A percentile compares a stretch with the other conserved stretches of the same genome.
phyloP scores from a whole-genome alignment of 2,113 vertebrate species.

The Rallus limicola region DNA sequence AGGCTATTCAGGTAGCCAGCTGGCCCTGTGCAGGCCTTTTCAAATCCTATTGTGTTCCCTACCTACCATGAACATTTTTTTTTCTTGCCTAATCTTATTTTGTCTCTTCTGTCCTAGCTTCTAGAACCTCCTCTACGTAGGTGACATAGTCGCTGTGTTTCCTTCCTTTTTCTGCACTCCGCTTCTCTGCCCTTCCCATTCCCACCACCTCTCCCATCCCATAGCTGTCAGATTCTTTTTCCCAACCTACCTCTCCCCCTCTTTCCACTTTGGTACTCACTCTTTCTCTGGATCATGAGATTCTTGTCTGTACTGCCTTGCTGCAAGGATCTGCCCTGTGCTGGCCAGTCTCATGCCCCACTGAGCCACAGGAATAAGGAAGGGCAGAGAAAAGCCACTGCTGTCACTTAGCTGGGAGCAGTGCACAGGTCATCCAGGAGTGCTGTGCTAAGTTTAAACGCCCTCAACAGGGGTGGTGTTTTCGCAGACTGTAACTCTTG shows the following conservation, averaged over 20 bases:
- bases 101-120: not conserved
- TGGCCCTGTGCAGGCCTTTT: not conserved
- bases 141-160: not conserved
- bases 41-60: not conserved
- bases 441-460: not conserved
- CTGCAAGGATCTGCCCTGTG: not conserved
- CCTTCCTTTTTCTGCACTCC: not conserved
- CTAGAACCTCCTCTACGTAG: not conserved
- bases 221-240: not conserved
- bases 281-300: not conserved
- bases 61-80: not conserved
- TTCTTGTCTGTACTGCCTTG: not conserved
- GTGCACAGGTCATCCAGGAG: not conserved
- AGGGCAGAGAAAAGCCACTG: not conserved
- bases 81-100: not conserved
- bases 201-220: not conserved
- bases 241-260: not conserved
- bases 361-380: not conserved
- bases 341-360: not conserved
- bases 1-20: not conserved
- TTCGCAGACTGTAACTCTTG: not conserved
- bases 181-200: not conserved
- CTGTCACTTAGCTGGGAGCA: not conserved
- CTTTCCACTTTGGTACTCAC: not conserved
- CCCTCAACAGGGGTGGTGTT: not conserved